Evolutionary conservation across 2,888 invertebrate genomes (phyloP), one percentile per base, ranked within the genome.

Genomic region (Anticlea derivata): DNA sequence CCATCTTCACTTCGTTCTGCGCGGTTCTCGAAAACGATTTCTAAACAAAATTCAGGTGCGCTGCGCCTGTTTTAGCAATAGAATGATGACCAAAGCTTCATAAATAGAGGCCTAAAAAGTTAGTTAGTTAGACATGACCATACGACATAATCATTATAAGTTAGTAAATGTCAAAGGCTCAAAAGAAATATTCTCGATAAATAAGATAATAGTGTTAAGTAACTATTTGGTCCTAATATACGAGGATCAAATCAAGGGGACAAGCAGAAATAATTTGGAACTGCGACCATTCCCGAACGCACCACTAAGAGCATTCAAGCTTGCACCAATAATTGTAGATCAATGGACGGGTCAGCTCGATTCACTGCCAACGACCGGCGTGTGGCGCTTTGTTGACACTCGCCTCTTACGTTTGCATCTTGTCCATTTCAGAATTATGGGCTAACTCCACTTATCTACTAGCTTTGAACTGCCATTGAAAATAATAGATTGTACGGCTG

Each of bases 301-400:
- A 17, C 51, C 38, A 24, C 38, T 40, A 51, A 34, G 46, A 60
- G 51, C 65, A 62, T 63, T 66, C 55, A 39, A 38, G 66, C 71
- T 64, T 64, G 65, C 59, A 65, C 68, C 66, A 69, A 73, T 76
- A 75, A 79, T 79, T 78, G 70, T 73, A 71, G 70, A 74, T 77
- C 73, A 78, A 76, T 74, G 73, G 68, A 66, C 63, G 62, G 71
- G 68, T 68, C 66, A 63, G 64, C 58, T 60, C 37, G 66, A 74
- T 75, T 62, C 66, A 78, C 78, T 78, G 78, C 78, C 73, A 66
- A 67, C 58, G 50, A 50, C 50, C 54, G 55, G 55, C 44, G 55
- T 48, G 56, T 65, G 54, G 48, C 48, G 45, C 55, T 58, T 38
- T 72, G 74, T 78, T 73, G 69, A 75, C 68, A 68, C 65, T 65